These are phyloP conservation scores for Lasioglossum morio DNA, from an alignment of 2,888 invertebrate genomes.

Conservation along the genomic window DNA sequence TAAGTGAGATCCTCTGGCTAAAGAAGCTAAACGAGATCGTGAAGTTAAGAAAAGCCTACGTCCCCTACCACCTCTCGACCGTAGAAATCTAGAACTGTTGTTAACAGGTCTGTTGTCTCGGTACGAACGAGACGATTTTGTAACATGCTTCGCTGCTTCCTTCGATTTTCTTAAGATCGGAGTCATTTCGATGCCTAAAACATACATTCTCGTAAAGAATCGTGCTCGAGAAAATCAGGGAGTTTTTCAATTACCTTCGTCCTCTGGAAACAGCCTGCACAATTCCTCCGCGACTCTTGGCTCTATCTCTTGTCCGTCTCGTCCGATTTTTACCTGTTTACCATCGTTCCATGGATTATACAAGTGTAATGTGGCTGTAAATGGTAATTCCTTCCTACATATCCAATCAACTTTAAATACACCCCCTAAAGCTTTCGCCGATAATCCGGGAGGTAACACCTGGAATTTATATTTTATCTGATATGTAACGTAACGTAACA, in stretches of 20 bases:
- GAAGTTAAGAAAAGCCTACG: constrained; percentile 88
- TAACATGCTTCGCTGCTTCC: constrained; percentile 90
- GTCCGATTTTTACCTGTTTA: constrained; percentile 99
- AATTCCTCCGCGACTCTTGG: constrained; percentile 97
- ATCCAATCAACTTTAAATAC: constrained; percentile 99
- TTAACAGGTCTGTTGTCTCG: constrained; percentile 76
- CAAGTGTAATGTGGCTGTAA: constrained; percentile 95
- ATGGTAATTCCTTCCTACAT: constrained; percentile 96
- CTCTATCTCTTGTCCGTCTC: constrained; percentile 99
- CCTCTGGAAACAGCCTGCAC: constrained; percentile 96
- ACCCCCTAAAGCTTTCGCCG: constrained; percentile 96
- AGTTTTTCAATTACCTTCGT: constrained; percentile 87
- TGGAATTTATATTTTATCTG: constrained; percentile 58
- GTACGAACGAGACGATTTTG: constrained; percentile 84
- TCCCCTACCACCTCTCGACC: constrained; percentile 81
- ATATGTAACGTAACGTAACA: constrained; percentile 6
- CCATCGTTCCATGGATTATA: constrained; percentile 99
- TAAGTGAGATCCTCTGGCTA: constrained; percentile 80
- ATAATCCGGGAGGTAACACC: constrained; percentile 95
- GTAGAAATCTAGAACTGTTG: constrained; percentile 79
- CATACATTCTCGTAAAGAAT: constrained; percentile 6
- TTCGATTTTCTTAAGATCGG: constrained; percentile 94
- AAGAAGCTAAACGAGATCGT: constrained; percentile 87
- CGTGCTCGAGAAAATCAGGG: not conserved
- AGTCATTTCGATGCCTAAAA: constrained; percentile 91